A percentile compares a stretch with the other conserved stretches of the same genome.
Conservation (phyloP, 2,797 vertebrate genomes). For the Anomalospiza imberbis region DNA sequence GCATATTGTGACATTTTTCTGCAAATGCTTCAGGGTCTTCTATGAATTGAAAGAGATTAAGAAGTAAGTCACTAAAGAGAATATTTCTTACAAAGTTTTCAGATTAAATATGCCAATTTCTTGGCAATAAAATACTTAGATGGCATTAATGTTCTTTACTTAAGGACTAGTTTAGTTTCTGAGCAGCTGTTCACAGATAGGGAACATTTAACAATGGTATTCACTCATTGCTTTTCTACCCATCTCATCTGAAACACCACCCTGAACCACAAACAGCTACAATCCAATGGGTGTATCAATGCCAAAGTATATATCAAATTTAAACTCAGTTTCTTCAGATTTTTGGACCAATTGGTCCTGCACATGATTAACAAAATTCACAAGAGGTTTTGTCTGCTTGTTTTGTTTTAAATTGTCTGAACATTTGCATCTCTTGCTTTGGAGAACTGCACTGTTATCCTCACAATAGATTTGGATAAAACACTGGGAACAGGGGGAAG, state of each 20-base stretch:
- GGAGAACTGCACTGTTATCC: background rate
- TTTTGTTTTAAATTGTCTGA: background rate
- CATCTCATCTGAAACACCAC: background rate
- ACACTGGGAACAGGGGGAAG: fast-evolving
- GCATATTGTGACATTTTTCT: background rate
- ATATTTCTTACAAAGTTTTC: background rate
- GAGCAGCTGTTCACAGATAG: background rate
- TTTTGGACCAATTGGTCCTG: background rate
- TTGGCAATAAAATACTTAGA: background rate
- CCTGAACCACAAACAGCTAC: background rate
- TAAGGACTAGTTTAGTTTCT: background rate
- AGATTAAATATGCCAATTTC: background rate
- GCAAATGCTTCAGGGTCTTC: background rate
- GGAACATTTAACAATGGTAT: background rate
- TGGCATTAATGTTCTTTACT: background rate
- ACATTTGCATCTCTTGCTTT: background rate
- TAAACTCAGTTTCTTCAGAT: background rate
- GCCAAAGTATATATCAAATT: background rate
- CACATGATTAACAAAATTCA: background rate
- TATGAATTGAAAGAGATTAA: background rate
- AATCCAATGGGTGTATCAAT: background rate
- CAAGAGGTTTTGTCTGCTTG: background rate
- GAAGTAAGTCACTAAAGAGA: background rate
- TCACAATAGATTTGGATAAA: background rate
- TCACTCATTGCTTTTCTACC: background rate